Conservation (phyloP, 2,888 invertebrate genomes). For the Cantharis lateralis region DNA sequence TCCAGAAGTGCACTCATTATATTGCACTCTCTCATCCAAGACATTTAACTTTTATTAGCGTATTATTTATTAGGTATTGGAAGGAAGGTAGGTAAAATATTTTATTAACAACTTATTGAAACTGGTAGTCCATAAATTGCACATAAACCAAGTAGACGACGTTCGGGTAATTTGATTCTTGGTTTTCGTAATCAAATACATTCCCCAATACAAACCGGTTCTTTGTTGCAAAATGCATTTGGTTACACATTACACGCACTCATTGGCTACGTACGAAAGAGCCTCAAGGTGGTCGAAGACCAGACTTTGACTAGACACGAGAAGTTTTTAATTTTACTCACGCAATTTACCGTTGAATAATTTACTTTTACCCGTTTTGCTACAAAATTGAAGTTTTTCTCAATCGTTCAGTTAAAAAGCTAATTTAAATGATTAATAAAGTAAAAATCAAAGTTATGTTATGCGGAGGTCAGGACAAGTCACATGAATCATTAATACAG, state of each 20-base stretch:
- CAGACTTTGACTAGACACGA: slow-evolving; percentile 38
- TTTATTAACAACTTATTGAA: slow-evolving; percentile 4
- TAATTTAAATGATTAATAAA: slow-evolving; percentile 13
- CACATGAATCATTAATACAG: slow-evolving; percentile 29
- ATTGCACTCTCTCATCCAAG: background rate
- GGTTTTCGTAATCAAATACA: slow-evolving; percentile 31
- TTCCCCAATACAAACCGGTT: slow-evolving; percentile 8
- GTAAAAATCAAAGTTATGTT: slow-evolving; percentile 22
- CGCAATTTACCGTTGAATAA: slow-evolving; percentile 27
- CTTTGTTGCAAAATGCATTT: slow-evolving; percentile 11
- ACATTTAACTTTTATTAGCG: background rate
- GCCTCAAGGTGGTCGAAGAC: slow-evolving; percentile 22
- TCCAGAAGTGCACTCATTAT: too few relatives aligned
- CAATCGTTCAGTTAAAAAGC: background rate
- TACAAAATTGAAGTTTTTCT: background rate
- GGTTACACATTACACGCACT: slow-evolving; percentile 6
- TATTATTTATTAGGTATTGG: background rate
- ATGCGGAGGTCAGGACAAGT: slow-evolving; percentile 24
- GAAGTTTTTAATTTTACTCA: slow-evolving; percentile 34
- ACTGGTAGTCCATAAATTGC: slow-evolving; percentile 8
- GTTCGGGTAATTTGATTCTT: slow-evolving; percentile 30
- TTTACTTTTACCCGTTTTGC: background rate
- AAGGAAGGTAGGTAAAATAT: background rate
- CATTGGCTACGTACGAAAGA: slow-evolving; percentile 9
- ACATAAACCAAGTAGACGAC: slow-evolving; percentile 1